Conservation (phyloP, 2,888 invertebrate species). For the Megalurothrips usitatus region DNA sequence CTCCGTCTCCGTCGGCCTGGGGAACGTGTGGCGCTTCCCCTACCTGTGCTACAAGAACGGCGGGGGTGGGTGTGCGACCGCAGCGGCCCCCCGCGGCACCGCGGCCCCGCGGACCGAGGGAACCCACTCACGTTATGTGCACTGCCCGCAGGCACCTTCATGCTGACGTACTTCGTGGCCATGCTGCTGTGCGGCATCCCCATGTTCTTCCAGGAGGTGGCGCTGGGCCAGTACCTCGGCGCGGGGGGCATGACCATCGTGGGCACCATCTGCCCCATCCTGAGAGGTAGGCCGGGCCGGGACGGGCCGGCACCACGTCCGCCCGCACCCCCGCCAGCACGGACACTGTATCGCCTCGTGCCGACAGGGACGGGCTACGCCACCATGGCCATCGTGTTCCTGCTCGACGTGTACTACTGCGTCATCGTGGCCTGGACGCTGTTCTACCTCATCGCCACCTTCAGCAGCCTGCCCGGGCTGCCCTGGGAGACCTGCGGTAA, state of each 20-base stretch:
- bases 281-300: conserved; percentile 47
- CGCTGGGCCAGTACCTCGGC: conserved; percentile 56
- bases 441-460: conserved; percentile 62
- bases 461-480: conserved; percentile 52
- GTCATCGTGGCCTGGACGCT: conserved; percentile 72
- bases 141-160: conserved; percentile 53
- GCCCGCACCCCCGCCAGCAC: too few relatives aligned
- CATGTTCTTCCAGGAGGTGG: conserved; percentile 58
- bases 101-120: not conserved
- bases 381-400: conserved; percentile 70
- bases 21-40: conserved; percentile 62
- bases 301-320: not conserved
- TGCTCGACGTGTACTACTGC: conserved; percentile 71
- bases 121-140: too few relatives aligned
- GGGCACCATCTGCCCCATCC: conserved; percentile 54
- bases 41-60: conserved; percentile 61
- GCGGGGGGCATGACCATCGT: conserved; percentile 58
- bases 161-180: conserved; percentile 57
- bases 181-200: conserved; percentile 58
- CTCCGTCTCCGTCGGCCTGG: conserved; percentile 57
- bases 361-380: conserved; percentile 65
- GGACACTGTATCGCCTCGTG: not conserved
- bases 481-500: conserved; percentile 62
- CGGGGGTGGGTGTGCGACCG: conserved; percentile 50
- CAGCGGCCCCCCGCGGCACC: not conserved